Evolutionary conservation across 30 jellyfish, hydroid and myxozoan genomes (phyloP).

Genomic region (Catostylus mosaicus): DNA sequence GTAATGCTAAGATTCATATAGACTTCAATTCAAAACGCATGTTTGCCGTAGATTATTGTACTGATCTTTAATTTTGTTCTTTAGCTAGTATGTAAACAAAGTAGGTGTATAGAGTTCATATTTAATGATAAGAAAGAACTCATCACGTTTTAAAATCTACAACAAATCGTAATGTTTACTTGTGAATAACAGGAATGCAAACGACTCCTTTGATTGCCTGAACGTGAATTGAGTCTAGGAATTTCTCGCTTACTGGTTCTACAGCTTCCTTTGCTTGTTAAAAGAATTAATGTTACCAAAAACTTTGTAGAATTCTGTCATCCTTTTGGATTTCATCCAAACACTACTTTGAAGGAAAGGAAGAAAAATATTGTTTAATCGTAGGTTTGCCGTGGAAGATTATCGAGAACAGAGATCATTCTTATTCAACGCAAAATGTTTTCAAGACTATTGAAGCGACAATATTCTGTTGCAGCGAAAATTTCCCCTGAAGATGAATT

Average conservation of each 20-base stretch:
- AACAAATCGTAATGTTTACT: background rate
- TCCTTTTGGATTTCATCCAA: no score
- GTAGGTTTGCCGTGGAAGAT: no score
- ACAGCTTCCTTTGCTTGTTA: background rate
- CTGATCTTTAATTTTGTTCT: background rate
- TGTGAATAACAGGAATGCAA: background rate
- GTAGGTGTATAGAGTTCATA: background rate
- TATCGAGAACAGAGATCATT: no score
- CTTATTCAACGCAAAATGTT: no score
- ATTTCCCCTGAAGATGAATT: no score
- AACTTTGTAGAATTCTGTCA: no score
- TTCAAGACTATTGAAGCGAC: no score
- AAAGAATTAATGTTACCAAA: no score
- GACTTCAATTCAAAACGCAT: background rate
- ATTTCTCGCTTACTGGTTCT: background rate
- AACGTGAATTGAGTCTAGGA: background rate
- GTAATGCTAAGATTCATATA: no score
- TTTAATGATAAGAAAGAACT: background rate
- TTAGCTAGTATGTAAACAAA: background rate
- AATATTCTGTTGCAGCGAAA: no score
- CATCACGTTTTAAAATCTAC: background rate
- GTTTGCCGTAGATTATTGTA: background rate
- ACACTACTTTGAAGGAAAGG: no score
- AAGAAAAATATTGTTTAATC: no score
- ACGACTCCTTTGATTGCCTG: background rate